Evolutionary conservation across 2,797 vertebrate genomes (phyloP).

Genomic region (Amblyopsis hoosieri): DNA sequence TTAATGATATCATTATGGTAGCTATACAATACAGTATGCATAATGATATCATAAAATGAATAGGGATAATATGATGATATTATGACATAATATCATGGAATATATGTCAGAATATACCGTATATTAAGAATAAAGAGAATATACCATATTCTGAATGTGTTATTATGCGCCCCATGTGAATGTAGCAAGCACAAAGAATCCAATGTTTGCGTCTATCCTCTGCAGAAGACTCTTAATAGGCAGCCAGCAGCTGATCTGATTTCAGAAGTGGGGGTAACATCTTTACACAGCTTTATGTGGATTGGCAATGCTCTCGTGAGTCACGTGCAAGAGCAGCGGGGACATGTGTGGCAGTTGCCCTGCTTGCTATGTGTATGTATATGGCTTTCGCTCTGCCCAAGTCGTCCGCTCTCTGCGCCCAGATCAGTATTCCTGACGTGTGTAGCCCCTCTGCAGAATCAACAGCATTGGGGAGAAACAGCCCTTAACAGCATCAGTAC

Average conservation of each 20-base stretch:
- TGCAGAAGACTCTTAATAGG: constrained; percentile 48
- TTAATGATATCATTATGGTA: too few species aligned
- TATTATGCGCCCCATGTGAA: constrained; percentile 22
- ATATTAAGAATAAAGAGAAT: not conserved
- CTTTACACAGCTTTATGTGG: constrained; percentile 43
- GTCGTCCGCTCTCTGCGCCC: constrained; percentile 38
- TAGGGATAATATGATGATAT: too few species aligned
- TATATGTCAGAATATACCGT: constrained; percentile 27
- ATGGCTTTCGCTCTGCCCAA: constrained; percentile 22
- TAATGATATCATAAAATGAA: too few species aligned
- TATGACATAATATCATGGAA: constrained; percentile 10
- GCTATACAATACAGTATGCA: too few species aligned
- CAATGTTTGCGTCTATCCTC: constrained; percentile 40
- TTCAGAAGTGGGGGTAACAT: constrained; percentile 52
- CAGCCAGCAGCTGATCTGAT: constrained; percentile 63
- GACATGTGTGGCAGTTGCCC: constrained; percentile 33
- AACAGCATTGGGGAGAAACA: constrained; percentile 66
- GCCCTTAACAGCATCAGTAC: constrained; percentile 65
- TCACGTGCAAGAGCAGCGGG: constrained; percentile 44
- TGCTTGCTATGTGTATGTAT: constrained; percentile 40
- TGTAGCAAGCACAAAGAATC: constrained; percentile 49
- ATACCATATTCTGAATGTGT: too few species aligned
- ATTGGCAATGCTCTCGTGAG: constrained; percentile 50
- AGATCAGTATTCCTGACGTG: constrained; percentile 77
- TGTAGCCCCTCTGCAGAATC: constrained; percentile 72